These are phyloP conservation scores for Zaprionus inermis DNA, from an alignment of 1,140 invertebrate genomes.

Conservation along the genomic window DNA sequence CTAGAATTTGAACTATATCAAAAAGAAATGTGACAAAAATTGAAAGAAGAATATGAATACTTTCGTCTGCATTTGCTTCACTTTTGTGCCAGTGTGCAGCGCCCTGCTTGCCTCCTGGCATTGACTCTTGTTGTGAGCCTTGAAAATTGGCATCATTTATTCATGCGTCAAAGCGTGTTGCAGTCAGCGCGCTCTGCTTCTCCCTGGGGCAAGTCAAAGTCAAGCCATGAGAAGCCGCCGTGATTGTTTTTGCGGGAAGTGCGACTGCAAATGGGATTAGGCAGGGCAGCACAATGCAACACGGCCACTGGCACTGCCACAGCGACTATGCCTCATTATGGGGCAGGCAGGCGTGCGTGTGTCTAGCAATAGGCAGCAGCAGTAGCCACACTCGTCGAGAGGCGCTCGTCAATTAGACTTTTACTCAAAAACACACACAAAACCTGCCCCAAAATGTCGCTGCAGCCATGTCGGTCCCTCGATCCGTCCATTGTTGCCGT, in stretches of 20 bases:
- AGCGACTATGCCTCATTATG: slow-evolving; percentile 18
- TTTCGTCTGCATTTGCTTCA: not conserved
- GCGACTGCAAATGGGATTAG: slow-evolving; percentile 16
- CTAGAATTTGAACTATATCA: too few species aligned
- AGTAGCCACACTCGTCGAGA: slow-evolving; percentile 12
- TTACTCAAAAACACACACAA: slow-evolving; percentile 59
- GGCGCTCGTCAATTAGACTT: slow-evolving; percentile 73
- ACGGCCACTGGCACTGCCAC: not conserved
- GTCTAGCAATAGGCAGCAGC: slow-evolving; percentile 43
- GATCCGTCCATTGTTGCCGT: slow-evolving; percentile 22
- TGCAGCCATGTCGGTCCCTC: not conserved
- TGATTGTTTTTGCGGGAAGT: too few species aligned
- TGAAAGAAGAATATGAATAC: not conserved
- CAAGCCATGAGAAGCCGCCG: not conserved
- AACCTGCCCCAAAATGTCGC: slow-evolving; percentile 36
- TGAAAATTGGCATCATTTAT: slow-evolving; percentile 70
- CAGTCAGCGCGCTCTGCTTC: not conserved
- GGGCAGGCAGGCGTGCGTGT: slow-evolving; percentile 45
- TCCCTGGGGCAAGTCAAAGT: slow-evolving; percentile 27
- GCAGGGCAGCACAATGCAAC: not conserved
- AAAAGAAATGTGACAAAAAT: too few species aligned
- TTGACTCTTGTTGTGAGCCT: slow-evolving; percentile 35
- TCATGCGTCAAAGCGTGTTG: slow-evolving; percentile 58
- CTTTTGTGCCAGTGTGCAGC: slow-evolving; percentile 6
- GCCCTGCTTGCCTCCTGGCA: not conserved